Conservation (phyloP, 1,140 invertebrate species). For the Brachionus rubens region DNA sequence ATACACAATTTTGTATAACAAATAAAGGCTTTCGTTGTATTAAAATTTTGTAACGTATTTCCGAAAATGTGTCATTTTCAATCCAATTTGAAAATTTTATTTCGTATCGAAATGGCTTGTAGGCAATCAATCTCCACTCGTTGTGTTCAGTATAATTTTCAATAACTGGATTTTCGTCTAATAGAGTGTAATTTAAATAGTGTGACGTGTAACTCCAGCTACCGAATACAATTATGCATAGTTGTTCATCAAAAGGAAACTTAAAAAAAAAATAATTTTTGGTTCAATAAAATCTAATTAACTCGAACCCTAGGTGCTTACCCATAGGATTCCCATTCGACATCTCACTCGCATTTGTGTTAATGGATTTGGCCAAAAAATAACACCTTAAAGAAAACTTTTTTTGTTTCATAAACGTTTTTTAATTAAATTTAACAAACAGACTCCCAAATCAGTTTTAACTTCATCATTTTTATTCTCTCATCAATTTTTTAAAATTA, state of each 20-base stretch:
- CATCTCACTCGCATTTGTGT: slow-evolving; percentile 41
- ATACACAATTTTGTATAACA: slow-evolving; percentile 44
- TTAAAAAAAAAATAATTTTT: not conserved
- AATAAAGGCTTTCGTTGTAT: slow-evolving; percentile 37
- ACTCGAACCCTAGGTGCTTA: no score
- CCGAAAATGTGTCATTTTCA: slow-evolving; percentile 39
- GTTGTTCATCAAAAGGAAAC: slow-evolving; percentile 47
- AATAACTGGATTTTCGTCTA: slow-evolving; percentile 24
- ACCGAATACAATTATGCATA: slow-evolving; percentile 29
- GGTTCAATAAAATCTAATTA: not conserved
- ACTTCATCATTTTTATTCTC: no score
- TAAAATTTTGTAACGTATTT: slow-evolving; percentile 32
- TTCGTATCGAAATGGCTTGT: slow-evolving; percentile 1
- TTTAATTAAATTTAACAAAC: no score
- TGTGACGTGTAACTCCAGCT: slow-evolving; percentile 28
- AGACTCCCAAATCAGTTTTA: no score
- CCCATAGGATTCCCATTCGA: slow-evolving; percentile 44
- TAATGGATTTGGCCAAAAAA: slow-evolving; percentile 46
- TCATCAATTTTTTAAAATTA: no score
- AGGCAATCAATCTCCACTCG: slow-evolving; percentile 42
- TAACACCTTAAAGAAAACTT: slow-evolving; percentile 5
- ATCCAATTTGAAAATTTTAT: slow-evolving; percentile 40
- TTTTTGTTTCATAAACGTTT: no score
- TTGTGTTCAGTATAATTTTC: slow-evolving; percentile 45
- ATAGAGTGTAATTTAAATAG: slow-evolving; percentile 42